Evolutionary conservation across 1,140 invertebrate genomes (phyloP).

Genomic region (Macrobrachium rosenbergii): DNA sequence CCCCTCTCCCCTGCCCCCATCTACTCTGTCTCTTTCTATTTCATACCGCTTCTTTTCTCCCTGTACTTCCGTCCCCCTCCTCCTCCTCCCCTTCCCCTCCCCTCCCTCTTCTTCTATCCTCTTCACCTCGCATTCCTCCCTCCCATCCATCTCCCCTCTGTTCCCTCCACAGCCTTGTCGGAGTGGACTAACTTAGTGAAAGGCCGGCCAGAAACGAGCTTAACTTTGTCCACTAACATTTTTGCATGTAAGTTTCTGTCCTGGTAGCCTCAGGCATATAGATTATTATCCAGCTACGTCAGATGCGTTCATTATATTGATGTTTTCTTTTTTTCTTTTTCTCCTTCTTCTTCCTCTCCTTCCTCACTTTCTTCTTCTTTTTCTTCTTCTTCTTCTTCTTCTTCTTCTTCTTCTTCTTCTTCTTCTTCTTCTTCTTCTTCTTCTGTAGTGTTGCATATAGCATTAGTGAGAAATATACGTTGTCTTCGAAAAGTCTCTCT

Average conservation of each 20-base stretch:
- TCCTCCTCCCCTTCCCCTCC: not conserved
- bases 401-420: not conserved
- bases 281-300: constrained; percentile 27
- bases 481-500: too few relatives aligned
- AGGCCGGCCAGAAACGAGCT: constrained; percentile 55
- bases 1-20: not conserved
- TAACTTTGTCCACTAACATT: constrained; percentile 62
- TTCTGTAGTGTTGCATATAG: too few relatives aligned
- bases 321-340: not conserved
- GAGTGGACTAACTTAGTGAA: constrained; percentile 60
- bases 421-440: not conserved
- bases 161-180: not conserved
- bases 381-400: not conserved
- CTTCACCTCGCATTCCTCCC: not conserved
- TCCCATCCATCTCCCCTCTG: not conserved
- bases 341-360: not conserved
- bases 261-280: constrained; percentile 27
- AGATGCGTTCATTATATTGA: not conserved
- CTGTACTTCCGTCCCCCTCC: not conserved
- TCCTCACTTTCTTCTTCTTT: not conserved
- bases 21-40: not conserved
- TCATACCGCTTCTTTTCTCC: not conserved
- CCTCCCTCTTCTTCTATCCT: not conserved
- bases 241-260: constrained; percentile 58
- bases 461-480: too few relatives aligned